phyloP scores from a whole-genome alignment of 2,888 invertebrate species.

The Phyllotreta cruciferae region DNA sequence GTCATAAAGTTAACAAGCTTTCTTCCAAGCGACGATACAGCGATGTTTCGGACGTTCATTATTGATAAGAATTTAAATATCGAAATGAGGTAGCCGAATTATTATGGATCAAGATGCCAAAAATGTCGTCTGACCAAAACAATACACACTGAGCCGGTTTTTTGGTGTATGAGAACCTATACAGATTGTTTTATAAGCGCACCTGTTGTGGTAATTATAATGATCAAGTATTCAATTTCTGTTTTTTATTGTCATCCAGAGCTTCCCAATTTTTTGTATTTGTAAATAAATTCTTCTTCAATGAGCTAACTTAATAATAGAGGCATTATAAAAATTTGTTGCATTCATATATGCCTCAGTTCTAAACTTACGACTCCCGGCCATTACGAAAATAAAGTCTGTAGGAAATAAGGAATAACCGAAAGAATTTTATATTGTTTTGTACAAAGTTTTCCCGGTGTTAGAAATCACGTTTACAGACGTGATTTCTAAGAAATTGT shows the following conservation, averaged over 20 bases:
- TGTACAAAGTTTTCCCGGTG: slow-evolving; percentile 6
- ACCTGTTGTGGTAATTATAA: too few relatives aligned
- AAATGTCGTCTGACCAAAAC: slow-evolving; percentile 26
- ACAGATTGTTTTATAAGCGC: slow-evolving; percentile 1
- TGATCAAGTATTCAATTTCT: too few relatives aligned
- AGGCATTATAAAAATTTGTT: too few relatives aligned
- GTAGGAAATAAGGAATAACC: neutral
- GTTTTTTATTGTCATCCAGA: too few relatives aligned
- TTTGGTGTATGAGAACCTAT: slow-evolving; percentile 4
- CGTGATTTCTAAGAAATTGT: slow-evolving; percentile 6
- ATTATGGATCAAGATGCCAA: slow-evolving; percentile 16
- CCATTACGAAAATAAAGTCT: neutral
- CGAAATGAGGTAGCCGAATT: slow-evolving; percentile 26
- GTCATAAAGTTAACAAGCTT: slow-evolving; percentile 11
- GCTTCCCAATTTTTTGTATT: too few relatives aligned
- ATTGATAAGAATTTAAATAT: slow-evolving; percentile 23
- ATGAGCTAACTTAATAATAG: too few relatives aligned
- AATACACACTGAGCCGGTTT: slow-evolving; percentile 1
- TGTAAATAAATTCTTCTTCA: too few relatives aligned
- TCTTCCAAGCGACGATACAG: neutral
- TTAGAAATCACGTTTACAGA: slow-evolving; percentile 8
- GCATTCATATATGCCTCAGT: too few relatives aligned
- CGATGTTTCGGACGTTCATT: slow-evolving; percentile 12
- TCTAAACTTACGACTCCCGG: too few relatives aligned
- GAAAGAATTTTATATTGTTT: slow-evolving; percentile 4